Conservation (phyloP, 2,888 invertebrate genomes). For the Mechanitis messenoides region DNA sequence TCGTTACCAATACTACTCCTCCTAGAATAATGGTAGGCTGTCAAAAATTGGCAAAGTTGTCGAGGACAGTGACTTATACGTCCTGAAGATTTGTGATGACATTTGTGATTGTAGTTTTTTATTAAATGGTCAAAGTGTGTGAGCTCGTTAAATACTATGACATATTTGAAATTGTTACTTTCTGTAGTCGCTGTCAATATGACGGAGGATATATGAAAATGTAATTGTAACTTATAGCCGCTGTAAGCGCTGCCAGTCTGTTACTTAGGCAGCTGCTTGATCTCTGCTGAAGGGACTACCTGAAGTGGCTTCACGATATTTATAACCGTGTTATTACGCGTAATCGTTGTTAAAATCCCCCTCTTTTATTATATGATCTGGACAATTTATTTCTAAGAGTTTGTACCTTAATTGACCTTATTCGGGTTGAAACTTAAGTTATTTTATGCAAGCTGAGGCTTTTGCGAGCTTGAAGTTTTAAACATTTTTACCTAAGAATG, state of each 20-base stretch:
- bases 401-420: conserved; percentile 15
- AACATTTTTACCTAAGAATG: neutral
- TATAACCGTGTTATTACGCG: conserved; percentile 67
- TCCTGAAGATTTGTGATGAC: too few relatives aligned
- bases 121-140: too few relatives aligned
- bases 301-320: conserved; percentile 64
- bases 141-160: too few relatives aligned
- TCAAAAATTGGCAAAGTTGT: too few relatives aligned
- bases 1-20: too few relatives aligned
- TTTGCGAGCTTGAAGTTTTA: neutral
- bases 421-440: conserved; percentile 10
- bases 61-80: too few relatives aligned
- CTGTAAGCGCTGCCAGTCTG: conserved; percentile 13
- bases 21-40: too few relatives aligned
- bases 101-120: too few relatives aligned
- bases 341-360: conserved; percentile 65
- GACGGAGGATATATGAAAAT: neutral
- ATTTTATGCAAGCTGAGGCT: neutral
- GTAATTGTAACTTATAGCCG: conserved; percentile 19
- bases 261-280: conserved; percentile 33
- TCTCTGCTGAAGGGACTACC: conserved; percentile 40
- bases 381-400: conserved; percentile 30
- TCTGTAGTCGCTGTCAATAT: too few relatives aligned
- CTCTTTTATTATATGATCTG: conserved; percentile 61
- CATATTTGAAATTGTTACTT: too few relatives aligned